Base-by-base conservation (phyloP, 2,888 invertebrate genomes). In the Coenonympha arcania region DNA sequence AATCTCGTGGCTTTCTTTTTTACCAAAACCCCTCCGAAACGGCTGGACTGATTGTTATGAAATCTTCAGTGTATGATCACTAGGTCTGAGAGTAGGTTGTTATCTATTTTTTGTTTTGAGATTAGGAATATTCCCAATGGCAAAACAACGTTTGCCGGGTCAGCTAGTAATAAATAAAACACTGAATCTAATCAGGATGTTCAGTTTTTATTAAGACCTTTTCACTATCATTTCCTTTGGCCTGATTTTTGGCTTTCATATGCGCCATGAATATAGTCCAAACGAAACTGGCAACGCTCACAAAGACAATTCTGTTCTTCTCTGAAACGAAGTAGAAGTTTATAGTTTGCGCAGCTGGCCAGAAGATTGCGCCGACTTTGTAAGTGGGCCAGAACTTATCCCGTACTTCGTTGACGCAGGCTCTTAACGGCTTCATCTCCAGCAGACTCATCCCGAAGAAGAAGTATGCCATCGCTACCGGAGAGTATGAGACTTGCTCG, bases 201-300 rank as follows among this genome's bases (percentile, higher is more conserved):
- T 33, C 22, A 1, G 13, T 33, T 43, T 33, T 33, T 22, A 42
- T 30, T 45, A 8, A 3, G 2, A 19, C 4, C 4, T 20, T 6
- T 9, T 6, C 30, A n/a, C 9, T 9, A 6, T 30, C 24, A 9
- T 26, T 9, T 1, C 13, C 41, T 6, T 11, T 11, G 13, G 26
- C 31, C 9, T 48, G 40, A 11, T 65, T 60, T 18, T 65, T 72
- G 0, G 70, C 70, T 46, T 93, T 93, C 90, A 93, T 90, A 59
- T 93, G 93, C 0, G 93, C 92, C 55, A 94, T 81, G 67, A 91
- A 93, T 11, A 91, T 89, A 0, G 93, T 92, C 93, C 93, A 94
- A 22, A 92, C 72, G 49, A 93, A 88, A 68, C 93, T 93, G 50
- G 91, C 92, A 0, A 87, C 75, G 58, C 92, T 92, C 0, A 92